phyloP scores from a whole-genome alignment of 1,140 invertebrate genomes.

The Dendrolimus kikuchii region DNA sequence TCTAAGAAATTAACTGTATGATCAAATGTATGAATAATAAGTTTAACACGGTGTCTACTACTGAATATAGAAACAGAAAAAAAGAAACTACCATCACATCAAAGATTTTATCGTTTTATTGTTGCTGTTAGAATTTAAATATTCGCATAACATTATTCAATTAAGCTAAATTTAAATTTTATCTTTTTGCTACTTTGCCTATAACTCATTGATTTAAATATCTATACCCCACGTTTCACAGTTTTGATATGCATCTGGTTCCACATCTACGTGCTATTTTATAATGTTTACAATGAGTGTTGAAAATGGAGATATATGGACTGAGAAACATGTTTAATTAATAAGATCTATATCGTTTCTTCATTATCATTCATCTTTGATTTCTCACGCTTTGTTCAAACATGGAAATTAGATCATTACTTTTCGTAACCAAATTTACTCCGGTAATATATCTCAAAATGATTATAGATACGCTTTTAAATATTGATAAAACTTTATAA shows the following conservation, averaged over 20 bases:
- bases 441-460: slow-evolving; percentile 11
- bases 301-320: slow-evolving; percentile 57
- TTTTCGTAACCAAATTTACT: slow-evolving; percentile 14
- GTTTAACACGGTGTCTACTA: no score
- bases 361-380: slow-evolving; percentile 40
- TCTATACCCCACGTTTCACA: neutral
- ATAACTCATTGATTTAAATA: no score
- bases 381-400: slow-evolving; percentile 25
- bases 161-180: no score
- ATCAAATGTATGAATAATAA: no score
- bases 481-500: no score
- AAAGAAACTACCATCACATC: no score
- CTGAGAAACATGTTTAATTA: slow-evolving; percentile 59
- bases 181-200: no score
- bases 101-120: no score
- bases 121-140: no score
- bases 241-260: neutral
- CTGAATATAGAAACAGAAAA: no score
- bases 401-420: slow-evolving; percentile 22
- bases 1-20: no score
- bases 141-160: no score
- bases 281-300: slow-evolving; percentile 14
- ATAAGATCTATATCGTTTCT: slow-evolving; percentile 47
- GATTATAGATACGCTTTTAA: slow-evolving; percentile 4
- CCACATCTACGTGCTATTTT: neutral